Conservation (phyloP, 2,113 vertebrate species). For the Brachypodius melanocephalos region DNA sequence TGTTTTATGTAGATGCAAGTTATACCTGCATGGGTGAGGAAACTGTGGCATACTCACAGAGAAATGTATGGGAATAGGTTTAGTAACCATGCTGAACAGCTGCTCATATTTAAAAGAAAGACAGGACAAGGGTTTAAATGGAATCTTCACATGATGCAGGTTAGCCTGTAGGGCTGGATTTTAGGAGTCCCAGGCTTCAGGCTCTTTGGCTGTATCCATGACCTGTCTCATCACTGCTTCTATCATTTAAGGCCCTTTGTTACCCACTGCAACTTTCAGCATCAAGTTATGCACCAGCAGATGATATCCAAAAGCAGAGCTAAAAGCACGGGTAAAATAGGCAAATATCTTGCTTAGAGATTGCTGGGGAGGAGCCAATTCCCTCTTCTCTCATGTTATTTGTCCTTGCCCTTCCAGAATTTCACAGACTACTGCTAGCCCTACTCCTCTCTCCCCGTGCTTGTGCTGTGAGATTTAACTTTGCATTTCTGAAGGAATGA, state of each 20-base stretch:
- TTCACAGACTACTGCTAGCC: not conserved
- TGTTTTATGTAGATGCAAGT: not conserved
- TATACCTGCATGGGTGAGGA: not conserved
- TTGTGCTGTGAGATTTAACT: not conserved
- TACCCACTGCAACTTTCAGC: not conserved
- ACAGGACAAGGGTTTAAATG: not conserved
- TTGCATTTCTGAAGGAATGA: not conserved
- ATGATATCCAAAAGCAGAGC: not conserved
- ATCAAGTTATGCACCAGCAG: not conserved
- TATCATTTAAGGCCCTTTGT: not conserved
- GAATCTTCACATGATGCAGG: not conserved
- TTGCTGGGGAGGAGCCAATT: not conserved
- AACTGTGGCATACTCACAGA: not conserved
- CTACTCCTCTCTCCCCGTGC: not conserved
- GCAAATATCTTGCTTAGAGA: not conserved
- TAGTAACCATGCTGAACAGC: not conserved
- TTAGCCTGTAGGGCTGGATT: not conserved
- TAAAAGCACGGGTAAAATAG: not conserved
- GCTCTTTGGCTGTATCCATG: not conserved
- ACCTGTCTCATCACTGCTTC: not conserved
- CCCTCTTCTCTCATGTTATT: not conserved
- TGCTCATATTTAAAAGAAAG: not conserved
- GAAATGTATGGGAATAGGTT: not conserved
- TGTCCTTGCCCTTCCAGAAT: fast-evolving
- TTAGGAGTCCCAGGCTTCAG: not conserved